Evolutionary conservation across 2,113 vertebrate genomes (phyloP).

Genomic region (Oreocharis arfaki): DNA sequence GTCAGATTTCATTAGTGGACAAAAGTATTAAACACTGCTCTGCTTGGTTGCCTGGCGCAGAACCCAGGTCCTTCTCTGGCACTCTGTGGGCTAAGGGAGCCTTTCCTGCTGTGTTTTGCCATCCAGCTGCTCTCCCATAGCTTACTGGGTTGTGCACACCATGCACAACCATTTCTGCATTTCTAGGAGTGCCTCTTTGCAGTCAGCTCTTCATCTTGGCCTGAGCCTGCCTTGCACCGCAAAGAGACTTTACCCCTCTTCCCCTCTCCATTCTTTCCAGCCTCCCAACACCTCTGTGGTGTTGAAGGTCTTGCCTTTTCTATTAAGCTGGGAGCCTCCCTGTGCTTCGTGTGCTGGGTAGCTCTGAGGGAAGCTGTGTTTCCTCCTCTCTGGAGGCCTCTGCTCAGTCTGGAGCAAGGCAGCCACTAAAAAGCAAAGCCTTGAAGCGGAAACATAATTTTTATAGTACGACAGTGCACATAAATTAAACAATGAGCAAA

Average conservation of each 20-base stretch:
- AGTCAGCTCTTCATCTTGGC: not conserved
- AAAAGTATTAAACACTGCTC: not conserved
- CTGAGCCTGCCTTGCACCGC: not conserved
- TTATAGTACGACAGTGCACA: not conserved
- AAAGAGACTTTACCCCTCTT: not conserved
- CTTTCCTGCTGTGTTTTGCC: not conserved
- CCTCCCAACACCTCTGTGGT: not conserved
- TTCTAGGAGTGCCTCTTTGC: not conserved
- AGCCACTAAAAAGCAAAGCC: not conserved
- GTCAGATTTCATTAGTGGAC: not conserved
- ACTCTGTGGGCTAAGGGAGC: not conserved
- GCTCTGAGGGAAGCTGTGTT: not conserved
- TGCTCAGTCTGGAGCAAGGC: not conserved
- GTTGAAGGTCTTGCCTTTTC: not conserved
- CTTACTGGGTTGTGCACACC: not conserved
- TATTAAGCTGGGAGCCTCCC: not conserved
- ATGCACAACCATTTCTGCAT: not conserved
- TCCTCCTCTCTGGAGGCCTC: not conserved
- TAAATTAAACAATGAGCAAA: not conserved
- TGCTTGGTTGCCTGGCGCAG: accelerated
- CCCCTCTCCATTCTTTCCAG: not conserved
- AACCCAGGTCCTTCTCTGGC: not conserved
- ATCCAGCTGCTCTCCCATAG: not conserved
- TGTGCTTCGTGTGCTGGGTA: not conserved
- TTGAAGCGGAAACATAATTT: not conserved